These are phyloP conservation scores for Lethrus apterus DNA, from an alignment of 1,140 invertebrate species.

Conservation along the genomic window DNA sequence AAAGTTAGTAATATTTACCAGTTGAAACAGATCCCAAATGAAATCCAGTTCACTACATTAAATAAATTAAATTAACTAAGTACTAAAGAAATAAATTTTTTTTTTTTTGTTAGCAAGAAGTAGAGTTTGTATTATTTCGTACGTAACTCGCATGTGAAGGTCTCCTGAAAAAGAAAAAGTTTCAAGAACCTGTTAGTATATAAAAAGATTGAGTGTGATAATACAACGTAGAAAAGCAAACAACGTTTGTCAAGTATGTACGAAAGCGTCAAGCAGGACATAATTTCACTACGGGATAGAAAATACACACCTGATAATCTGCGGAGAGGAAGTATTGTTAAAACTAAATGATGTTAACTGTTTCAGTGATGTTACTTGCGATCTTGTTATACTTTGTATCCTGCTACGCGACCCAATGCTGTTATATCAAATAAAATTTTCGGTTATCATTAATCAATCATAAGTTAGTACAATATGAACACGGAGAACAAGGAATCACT, in stretches of 20 bases:
- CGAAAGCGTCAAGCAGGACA: no score
- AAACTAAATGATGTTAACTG: constrained; percentile 47
- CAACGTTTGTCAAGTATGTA: no score
- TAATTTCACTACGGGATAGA: neutral
- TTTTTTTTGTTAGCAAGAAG: constrained; percentile 1
- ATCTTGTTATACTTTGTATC: constrained; percentile 49
- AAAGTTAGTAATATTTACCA: constrained; percentile 7
- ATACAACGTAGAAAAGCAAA: no score
- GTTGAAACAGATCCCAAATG: constrained; percentile 9
- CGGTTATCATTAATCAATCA: no score
- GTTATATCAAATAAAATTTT: no score
- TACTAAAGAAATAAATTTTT: constrained; percentile 3
- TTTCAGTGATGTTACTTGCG: constrained; percentile 49
- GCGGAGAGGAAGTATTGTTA: constrained; percentile 41
- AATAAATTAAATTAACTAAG: constrained; percentile 7
- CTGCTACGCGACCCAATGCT: constrained; percentile 42
- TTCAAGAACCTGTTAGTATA: constrained; percentile 3
- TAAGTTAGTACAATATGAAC: no score
- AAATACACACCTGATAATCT: constrained; percentile 29
- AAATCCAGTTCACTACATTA: constrained; percentile 10
- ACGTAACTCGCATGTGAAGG: constrained; percentile 9
- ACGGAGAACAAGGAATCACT: no score
- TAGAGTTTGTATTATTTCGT: constrained; percentile 6
- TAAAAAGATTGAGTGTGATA: constrained; percentile 3
- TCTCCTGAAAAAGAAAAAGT: constrained; percentile 10